Base-by-base conservation (phyloP, 2,888 invertebrate species). In the Phytoseiulus persimilis region DNA sequence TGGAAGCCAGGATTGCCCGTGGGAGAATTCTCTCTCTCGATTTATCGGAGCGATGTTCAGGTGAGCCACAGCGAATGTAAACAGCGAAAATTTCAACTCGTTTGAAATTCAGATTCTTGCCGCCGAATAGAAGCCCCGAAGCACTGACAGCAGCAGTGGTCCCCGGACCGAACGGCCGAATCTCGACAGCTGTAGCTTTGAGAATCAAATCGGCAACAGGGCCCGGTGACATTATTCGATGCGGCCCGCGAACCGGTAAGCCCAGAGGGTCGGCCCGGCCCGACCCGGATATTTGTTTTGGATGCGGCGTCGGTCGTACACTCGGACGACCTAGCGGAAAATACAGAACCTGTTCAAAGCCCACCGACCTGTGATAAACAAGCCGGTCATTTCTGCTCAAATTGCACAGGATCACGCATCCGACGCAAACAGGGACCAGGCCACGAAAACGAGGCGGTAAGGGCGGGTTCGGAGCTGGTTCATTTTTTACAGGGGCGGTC, bases 11-110 rank as follows among this genome's bases (percentile, higher is more conserved):
- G n/a, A 3, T 39, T 39, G 9, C 39, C 39, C 5, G 39, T 39
- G 39, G 9, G 18, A 65, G 65, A 65, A 65, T 65, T 65, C 9
- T 65, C 65, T 65, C 23, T 2, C 14, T 65, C 28, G 65, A 1
- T 23, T 65, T 65, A 65, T 65, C 65, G 14, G 2, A 65, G 18
- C 23, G 65, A 65, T 65, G 65, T 65, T 65, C 65, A 28, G 65
- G 28, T 65, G 18, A 65, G 65, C 65, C 14, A 65, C 11, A 65
- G 11, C 18, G 65, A 65, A 65, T 65, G 65, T 65, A 65, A 65
- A 65, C 65, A 65, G 65, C 65, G 65, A 65, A 65, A 65, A 65
- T 65, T 65, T 65, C 65, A 65, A 65, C 65, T 65, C 65, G 65
- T 65, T 65, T 65, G 65, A 65, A 65, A 65, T 65, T 65, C 65